A percentile compares a stretch with the other conserved stretches of the same genome.
Conservation (phyloP, 2,113 vertebrate species). For the Dolichotis patagonum region DNA sequence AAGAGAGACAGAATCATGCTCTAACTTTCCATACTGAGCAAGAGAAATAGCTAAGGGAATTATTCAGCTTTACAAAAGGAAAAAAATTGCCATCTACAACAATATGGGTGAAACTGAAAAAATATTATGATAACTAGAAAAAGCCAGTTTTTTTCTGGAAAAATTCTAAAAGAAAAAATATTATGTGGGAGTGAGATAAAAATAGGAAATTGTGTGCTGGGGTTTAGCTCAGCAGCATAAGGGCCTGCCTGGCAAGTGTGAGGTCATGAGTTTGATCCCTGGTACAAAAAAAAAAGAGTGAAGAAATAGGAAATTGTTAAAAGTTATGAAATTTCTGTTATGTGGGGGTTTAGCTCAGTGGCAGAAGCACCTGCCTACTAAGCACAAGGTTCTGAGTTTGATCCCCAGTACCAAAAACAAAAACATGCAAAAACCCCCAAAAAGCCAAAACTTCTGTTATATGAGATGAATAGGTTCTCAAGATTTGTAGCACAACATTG, state of each 20-base stretch:
- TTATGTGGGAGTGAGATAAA: not conserved
- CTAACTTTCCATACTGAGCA: not conserved
- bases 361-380: no score
- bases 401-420: no score
- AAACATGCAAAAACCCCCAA: no score
- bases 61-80: not conserved
- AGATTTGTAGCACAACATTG: not conserved
- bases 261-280: no score
- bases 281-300: no score
- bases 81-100: not conserved
- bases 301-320: not conserved
- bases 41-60: not conserved
- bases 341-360: no score
- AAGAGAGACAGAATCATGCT: no score
- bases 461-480: not conserved
- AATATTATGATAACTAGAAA: not conserved
- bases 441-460: not conserved
- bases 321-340: no score
- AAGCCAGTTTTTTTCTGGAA: not conserved
- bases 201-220: not conserved
- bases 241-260: no score
- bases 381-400: no score
- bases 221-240: no score
- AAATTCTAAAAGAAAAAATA: not conserved
- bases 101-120: not conserved